Percentiles rank a stretch among this genome's conserved stretches.
Evolutionary conservation across 1,140 invertebrate genomes (phyloP).

Genomic region (Acyrthosiphon pisum): DNA sequence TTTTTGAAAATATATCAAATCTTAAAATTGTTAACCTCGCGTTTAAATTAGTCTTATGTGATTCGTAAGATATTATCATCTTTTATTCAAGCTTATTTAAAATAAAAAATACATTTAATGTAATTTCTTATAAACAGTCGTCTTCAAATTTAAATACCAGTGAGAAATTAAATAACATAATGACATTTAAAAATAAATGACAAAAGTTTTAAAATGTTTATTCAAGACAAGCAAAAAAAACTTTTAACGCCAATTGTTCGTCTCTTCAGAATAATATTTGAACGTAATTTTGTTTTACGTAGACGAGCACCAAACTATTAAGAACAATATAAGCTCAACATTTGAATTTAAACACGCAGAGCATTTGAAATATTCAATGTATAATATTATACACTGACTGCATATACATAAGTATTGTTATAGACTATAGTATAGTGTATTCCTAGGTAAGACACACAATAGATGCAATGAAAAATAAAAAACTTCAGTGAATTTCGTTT

Average conservation of each 20-base stretch:
- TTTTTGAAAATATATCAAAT: neutral
- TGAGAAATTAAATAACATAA: conserved; percentile 21
- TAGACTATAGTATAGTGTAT: neutral
- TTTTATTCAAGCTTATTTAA: neutral
- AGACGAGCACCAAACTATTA: neutral
- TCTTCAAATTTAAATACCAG: conserved; percentile 13
- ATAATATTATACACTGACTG: neutral
- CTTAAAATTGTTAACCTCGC: neutral
- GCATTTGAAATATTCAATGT: neutral
- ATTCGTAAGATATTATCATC: neutral
- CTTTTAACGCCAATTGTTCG: neutral
- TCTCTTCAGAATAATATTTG: neutral
- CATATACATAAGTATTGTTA: neutral
- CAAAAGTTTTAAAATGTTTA: conserved; percentile 34
- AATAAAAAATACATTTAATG: neutral
- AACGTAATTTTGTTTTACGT: neutral
- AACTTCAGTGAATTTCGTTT: neutral
- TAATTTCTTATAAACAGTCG: conserved; percentile 22
- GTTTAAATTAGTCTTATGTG: neutral
- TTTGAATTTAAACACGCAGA: neutral
- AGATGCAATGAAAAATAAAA: neutral
- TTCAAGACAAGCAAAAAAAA: conserved; percentile 1
- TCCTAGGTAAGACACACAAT: neutral
- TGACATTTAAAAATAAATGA: conserved; percentile 32
- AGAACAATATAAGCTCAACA: neutral